Conservation (phyloP, 2,113 vertebrate genomes). For the Osmerus eperlanus region DNA sequence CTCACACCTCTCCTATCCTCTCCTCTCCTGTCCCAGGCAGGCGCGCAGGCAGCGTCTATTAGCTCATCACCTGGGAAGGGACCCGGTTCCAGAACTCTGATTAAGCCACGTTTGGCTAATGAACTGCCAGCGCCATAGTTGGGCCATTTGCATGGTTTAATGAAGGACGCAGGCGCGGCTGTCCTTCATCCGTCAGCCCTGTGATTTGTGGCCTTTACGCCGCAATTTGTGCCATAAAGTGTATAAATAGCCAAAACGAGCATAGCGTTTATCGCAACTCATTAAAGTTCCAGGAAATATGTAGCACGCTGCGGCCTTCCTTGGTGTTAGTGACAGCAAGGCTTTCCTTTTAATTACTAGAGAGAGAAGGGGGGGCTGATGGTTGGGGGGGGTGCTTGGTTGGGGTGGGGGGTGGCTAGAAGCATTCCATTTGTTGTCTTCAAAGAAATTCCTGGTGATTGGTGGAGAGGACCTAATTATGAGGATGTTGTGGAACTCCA, state of each 20-base stretch:
- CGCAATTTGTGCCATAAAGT: conserved; percentile 61
- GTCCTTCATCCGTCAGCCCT: conserved; percentile 69
- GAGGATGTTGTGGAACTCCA: conserved; percentile 42
- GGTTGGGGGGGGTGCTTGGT: not conserved
- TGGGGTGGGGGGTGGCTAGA: not conserved
- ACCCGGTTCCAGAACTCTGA: conserved; percentile 61
- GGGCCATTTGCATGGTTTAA: conserved; percentile 69
- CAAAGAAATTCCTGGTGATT: conserved; percentile 57
- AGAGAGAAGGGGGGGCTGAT: not conserved
- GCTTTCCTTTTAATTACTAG: conserved; percentile 54
- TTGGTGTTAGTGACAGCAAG: conserved; percentile 25
- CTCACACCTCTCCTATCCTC: too few relatives aligned
- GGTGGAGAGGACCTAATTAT: conserved; percentile 58
- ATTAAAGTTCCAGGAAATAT: conserved; percentile 55
- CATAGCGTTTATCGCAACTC: conserved; percentile 59
- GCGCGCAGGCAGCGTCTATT: conserved; percentile 52
- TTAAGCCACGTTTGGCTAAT: conserved; percentile 70
- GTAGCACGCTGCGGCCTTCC: conserved; percentile 24
- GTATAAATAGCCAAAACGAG: conserved; percentile 60
- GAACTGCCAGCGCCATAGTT: conserved; percentile 65
- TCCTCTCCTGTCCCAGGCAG: conserved; percentile 14
- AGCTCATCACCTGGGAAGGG: conserved; percentile 57
- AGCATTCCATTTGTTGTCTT: conserved; percentile 38
- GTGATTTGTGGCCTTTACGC: conserved; percentile 63
- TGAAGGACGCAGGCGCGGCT: conserved; percentile 59